Evolutionary conservation across 2,888 invertebrate species (phyloP), one percentile per base, ranked within the genome.

Genomic region (Priocnemis perturbator): DNA sequence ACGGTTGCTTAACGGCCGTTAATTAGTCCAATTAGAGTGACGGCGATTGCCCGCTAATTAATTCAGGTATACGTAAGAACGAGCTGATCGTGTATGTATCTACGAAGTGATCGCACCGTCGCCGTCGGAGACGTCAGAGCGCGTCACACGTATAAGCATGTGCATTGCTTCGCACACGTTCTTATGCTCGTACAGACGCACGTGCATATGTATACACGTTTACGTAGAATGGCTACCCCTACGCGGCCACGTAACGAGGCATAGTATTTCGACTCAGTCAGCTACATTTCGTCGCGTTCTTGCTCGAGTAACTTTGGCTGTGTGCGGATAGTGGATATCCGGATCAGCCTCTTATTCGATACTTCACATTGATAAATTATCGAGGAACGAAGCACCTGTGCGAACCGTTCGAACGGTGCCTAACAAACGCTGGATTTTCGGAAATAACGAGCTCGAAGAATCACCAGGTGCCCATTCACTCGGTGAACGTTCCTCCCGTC

Each of bases 11-110:
- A 78, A 78, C 77, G 70, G 79, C 69, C 76, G 78, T 85, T 85
- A 85, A 84, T 85, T 85, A 84, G 79, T 71, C 81, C 84, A 85
- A 85, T 85, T 85, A 84, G 77, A 82, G 81, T 80, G 81, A 81
- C 83, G 83, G 74, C 83, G 81, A 84, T 83, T 81, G 82, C 73
- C 63, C 66, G 69, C 78, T 83, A 84, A 85, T 85, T 85, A 85
- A 83, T 83, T 81, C 83, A 72, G 78, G 68, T 72, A 77, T 74
- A 73, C 68, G 73, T 73, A 74, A 77, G 72, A 73, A 79, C 71
- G 63, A 50, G 63, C 70, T 77, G 81, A 79, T 76, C 71, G 67
- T 47, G 71, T 78, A 76, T 74, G 79, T 81, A 81, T 81, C 79
- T 66, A 45, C 45, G 50, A 60, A 30, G 44, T 65, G 78, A 81